Evolutionary conservation across 2,888 invertebrate genomes (phyloP).

Genomic region (Pycnomerus fuliginosus): DNA sequence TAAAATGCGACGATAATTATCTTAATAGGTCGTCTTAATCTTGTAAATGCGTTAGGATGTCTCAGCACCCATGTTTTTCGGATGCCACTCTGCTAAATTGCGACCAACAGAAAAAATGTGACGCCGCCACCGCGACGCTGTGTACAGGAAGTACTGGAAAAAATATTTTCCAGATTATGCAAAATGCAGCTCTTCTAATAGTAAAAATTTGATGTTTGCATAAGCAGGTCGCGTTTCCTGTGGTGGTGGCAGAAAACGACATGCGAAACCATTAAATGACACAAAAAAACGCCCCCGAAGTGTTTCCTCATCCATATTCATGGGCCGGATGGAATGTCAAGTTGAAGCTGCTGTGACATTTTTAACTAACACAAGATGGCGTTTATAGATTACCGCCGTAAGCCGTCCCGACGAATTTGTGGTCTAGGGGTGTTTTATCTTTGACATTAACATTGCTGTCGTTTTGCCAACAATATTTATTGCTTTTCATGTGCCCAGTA

Average conservation of each 20-base stretch:
- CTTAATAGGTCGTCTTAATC: slow-evolving; percentile 34
- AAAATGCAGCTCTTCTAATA: no score
- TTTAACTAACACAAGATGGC: slow-evolving; percentile 49
- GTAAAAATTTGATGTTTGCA: no score
- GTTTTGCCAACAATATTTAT: slow-evolving; percentile 10
- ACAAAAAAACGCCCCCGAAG: slow-evolving; percentile 14
- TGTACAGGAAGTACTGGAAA: neutral
- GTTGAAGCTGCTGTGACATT: slow-evolving; percentile 38
- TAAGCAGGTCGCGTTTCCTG: slow-evolving; percentile 12
- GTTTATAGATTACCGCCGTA: slow-evolving; percentile 46
- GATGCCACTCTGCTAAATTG: slow-evolving; percentile 14
- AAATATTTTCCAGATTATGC: no score
- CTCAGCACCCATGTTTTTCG: slow-evolving; percentile 13
- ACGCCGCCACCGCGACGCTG: neutral
- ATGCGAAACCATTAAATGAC: slow-evolving; percentile 16
- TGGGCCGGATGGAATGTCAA: slow-evolving; percentile 39
- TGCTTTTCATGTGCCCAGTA: neutral
- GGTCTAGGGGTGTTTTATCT: slow-evolving; percentile 20
- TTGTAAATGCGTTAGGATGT: slow-evolving; percentile 27
- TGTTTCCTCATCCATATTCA: slow-evolving; percentile 42
- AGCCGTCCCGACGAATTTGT: slow-evolving; percentile 40
- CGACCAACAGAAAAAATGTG: slow-evolving; percentile 5
- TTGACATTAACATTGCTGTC: slow-evolving; percentile 5
- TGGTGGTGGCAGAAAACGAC: slow-evolving; percentile 10
- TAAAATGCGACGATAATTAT: slow-evolving; percentile 30